Base-by-base conservation (phyloP, 1,140 invertebrate species). In the Plutomurus gul region DNA sequence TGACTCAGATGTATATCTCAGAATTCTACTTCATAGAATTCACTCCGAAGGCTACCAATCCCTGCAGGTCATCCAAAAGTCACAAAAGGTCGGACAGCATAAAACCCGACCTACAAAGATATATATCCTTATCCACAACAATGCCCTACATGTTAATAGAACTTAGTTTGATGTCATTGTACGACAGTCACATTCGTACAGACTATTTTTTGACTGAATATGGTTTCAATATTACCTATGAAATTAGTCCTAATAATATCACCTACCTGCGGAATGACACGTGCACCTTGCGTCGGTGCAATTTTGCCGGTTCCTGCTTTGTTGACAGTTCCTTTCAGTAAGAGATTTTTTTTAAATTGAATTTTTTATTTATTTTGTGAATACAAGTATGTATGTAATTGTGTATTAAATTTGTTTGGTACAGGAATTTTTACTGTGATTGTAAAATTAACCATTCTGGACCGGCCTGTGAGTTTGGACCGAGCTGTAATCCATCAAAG, bases 201-300 rank as follows among this genome's bases (percentile, higher is more conserved):
- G 91, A 94, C 82, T 90, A 92, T 71, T 88, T 96, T 10, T 88
- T 96, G 22, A 91, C 95, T 80, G 94, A 95, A 3, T 96, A 93
- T 85, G 95, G 95, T 7, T 96, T 97, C 87, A 97, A 97, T 86
- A 92, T 96, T 81, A 96, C 95, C 4, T 96, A 96, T 85, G 93
- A 95, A 85, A 91, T 96, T 27, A 81, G 80, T 20, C 86, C 86
- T 1, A 82, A 84, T 85, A 87, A 78, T 85, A 85, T 39, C 84
- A 75, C 37, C 46, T 87, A 11, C 87, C 89, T 20, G 89, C 90
- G 81, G 81, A 87, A 2, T 46, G 87, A 90, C 39, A 90, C 91
- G 6, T 96, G 95, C 85, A 93, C 91, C 46, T 91, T 93, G 18
- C 89, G 91, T 60, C 89, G 91, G 70, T 96, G 95, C 85, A 93